These are phyloP conservation scores for Tridacna crocea DNA, from an alignment of 2,888 invertebrate species.

Conservation along the genomic window DNA sequence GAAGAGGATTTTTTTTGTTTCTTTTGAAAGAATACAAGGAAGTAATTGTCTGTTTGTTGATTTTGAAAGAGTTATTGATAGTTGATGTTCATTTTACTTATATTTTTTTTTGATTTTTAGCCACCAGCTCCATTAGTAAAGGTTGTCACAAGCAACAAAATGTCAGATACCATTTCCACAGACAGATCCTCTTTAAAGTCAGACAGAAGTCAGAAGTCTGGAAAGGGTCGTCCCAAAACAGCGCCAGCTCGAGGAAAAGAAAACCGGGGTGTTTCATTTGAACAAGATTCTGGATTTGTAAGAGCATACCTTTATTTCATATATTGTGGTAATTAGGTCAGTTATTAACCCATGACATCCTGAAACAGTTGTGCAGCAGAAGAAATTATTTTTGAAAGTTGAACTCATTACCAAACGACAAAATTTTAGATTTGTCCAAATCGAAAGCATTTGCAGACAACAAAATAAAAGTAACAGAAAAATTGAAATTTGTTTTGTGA, in stretches of 20 bases:
- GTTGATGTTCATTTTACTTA: neutral
- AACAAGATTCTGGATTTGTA: conserved; percentile 49
- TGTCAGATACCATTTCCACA: conserved; percentile 73
- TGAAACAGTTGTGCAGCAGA: neutral
- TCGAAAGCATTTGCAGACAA: too few species aligned
- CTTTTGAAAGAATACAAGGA: too few species aligned
- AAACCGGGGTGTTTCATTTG: conserved; percentile 47
- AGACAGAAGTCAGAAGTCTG: conserved; percentile 24
- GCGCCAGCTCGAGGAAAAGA: conserved; percentile 66
- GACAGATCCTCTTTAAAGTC: conserved; percentile 56
- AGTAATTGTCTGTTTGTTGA: too few species aligned
- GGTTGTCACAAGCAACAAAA: conserved; percentile 76
- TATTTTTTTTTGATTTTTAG: conserved; percentile 55
- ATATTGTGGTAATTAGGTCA: too few species aligned
- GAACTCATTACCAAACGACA: neutral
- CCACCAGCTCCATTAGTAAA: conserved; percentile 80
- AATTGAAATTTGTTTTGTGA: too few species aligned
- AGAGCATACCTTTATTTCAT: neutral
- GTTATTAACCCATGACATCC: neutral
- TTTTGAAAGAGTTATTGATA: too few species aligned
- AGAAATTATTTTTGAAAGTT: neutral
- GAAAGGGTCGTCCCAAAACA: conserved; percentile 45
- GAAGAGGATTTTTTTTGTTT: too few species aligned
- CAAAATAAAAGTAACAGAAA: too few species aligned
- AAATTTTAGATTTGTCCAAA: too few species aligned